Evolutionary conservation across 2,888 invertebrate genomes (phyloP), one percentile per base, ranked within the genome.

Genomic region (Sylvicola cinctus): DNA sequence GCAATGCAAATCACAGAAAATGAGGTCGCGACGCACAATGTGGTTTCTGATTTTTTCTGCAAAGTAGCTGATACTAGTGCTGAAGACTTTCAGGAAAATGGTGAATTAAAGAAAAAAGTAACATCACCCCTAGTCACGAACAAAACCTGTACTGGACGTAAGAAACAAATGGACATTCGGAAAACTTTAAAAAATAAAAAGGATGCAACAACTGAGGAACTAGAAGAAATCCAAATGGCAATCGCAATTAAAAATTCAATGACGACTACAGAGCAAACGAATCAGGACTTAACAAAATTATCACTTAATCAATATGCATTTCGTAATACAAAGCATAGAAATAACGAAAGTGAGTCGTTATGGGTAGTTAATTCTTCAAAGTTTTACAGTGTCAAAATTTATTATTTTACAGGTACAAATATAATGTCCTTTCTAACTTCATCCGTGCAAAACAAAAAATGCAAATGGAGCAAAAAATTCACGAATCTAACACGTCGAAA

Each of bases 141-240:
- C n/a, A n/a, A n/a, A n/a, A n/a, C n/a, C n/a, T n/a, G n/a, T n/a
- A n/a, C n/a, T n/a, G n/a, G n/a, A 5, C 15, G 31, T 10, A 27
- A 30, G 15, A 29, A 33, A 26, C 35, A 34, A 32, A 27, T 31
- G 5, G 38, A 38, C 20, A 38, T 36, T 11, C 17, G 38, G 13
- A 38, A 38, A 15, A 29, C 16, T 4, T 16, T 37, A 2, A 29
- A 28, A 12, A 36, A 36, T 27, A 16, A 36, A 13, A 27, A 27
- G 4, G 3, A 27, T 12, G 4, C 13, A 27, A 27, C 27, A 8
- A 8, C 4, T 3, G 8, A 27, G n/a, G 27, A 27, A 34, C 56
- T 55, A 37, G 70, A 74, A 44, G 68, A 76, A 42, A 52, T 75
- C 39, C 71, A 74, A 49, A 46, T 76, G 50, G 75, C 74, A 29